Evolutionary conservation across 2,888 invertebrate genomes (phyloP).

Genomic region (Diploptera punctata): DNA sequence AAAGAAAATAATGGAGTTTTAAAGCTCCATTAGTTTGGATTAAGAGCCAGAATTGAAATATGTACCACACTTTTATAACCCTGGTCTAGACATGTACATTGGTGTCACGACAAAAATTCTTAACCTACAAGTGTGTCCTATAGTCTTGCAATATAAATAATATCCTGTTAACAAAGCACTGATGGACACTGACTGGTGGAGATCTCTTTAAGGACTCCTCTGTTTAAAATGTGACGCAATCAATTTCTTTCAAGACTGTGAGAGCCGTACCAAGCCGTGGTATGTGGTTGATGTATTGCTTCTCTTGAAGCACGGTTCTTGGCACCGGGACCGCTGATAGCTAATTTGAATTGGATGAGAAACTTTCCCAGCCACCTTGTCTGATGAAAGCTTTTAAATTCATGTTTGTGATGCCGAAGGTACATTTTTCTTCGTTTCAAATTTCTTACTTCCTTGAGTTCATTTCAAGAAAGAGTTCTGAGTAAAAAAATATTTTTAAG

Average conservation of each 20-base stretch:
- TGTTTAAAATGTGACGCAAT: constrained; percentile 1
- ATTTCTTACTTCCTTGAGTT: neutral
- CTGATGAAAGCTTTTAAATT: constrained; percentile 10
- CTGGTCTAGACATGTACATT: too few species aligned
- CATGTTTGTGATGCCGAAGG: neutral
- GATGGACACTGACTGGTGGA: neutral
- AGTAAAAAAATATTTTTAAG: neutral
- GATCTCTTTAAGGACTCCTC: neutral
- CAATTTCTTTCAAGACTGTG: constrained; percentile 10
- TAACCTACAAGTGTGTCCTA: too few species aligned
- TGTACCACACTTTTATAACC: too few species aligned
- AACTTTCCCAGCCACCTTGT: neutral
- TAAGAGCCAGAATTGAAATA: too few species aligned
- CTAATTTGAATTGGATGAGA: constrained; percentile 2
- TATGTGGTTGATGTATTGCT: neutral
- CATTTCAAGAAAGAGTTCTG: neutral
- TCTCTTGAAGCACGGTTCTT: neutral
- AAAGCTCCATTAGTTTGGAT: too few species aligned
- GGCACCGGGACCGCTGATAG: constrained; percentile 3
- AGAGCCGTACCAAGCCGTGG: neutral
- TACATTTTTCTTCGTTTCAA: constrained; percentile 4
- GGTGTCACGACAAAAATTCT: too few species aligned
- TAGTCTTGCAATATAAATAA: too few species aligned
- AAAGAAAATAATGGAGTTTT: too few species aligned
- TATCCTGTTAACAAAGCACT: neutral